phyloP scores from a whole-genome alignment of 1,140 invertebrate genomes.

The Tetramorium alpestre region DNA sequence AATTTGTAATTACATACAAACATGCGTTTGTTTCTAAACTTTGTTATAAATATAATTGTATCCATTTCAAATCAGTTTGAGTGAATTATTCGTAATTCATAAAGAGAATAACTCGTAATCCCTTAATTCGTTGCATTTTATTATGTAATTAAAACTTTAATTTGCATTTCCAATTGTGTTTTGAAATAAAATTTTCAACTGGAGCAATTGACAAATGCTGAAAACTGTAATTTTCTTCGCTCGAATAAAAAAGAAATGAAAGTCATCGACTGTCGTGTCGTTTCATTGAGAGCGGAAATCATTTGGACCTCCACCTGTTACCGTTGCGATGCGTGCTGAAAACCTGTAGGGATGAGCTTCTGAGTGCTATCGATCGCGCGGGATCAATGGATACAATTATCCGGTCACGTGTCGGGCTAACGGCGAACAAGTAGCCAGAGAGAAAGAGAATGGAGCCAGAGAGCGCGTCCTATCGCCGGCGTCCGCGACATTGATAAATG shows the following conservation, averaged over 20 bases:
- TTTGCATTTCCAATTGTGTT: not conserved
- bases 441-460: conserved; percentile 46
- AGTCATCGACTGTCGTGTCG: not conserved
- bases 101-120: not conserved
- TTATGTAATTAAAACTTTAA: not conserved
- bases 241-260: not conserved
- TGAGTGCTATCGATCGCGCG: conserved; percentile 58
- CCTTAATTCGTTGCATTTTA: not conserved
- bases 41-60: not conserved
- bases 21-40: not conserved
- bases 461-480: conserved; percentile 65
- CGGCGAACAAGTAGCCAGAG: conserved; percentile 51
- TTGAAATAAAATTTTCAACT: not conserved
- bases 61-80: not conserved
- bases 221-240: not conserved
- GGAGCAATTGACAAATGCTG: not conserved
- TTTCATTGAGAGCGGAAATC: not conserved
- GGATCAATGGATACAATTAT: conserved; percentile 79
- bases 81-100: no score
- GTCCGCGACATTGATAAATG: conserved; percentile 76
- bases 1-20: conserved; percentile 1
- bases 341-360: conserved; percentile 60
- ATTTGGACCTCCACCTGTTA: conserved; percentile 47
- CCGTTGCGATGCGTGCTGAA: conserved; percentile 21
- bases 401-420: conserved; percentile 76